Base-by-base conservation (phyloP, 2,888 invertebrate species). In the Nomada lathburiana region DNA sequence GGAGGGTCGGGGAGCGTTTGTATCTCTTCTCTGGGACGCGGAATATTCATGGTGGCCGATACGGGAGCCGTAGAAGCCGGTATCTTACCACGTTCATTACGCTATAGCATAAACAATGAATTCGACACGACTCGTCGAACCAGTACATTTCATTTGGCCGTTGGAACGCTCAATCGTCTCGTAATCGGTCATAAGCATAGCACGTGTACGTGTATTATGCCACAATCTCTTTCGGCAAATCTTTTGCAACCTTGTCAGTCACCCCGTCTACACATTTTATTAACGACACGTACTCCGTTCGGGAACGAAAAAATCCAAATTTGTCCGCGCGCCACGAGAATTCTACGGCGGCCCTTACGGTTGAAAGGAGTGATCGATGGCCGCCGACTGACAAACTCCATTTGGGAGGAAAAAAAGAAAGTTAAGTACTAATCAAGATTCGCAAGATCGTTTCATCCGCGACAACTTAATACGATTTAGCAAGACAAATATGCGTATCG, bases 141-240 rank as follows among this genome's bases (percentile, higher is more conserved):
- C 59, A 53, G 72, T 72, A 42, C 55, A 60, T 74, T 60, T 63
- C 78, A 36, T 69, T 63, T 26, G 63, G 18, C 63, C 62, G 57
- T 63, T 18, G 52, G 63, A 65, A 72, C 80, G 67, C 67, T 70
- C 70, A 64, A 63, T 75, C 80, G 44, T 71, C 70, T 71, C 70
- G 68, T 68, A 60, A 81, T 81, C 69, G 52, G 79, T 81, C 69
- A 55, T 65, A 73, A 69, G 68, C n/a, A 2, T 23, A 9, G 47
- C 47, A 53, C 50, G 72, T 42, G 60, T 4, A 36, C 59, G 65
- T 75, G 72, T 57, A 47, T 16, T 47, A 13, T 20, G 26, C n/a
- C 57, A 20, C 20, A 13, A 11, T 47, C 16, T 47, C 13, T 16
- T 47, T 47, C 47, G 47, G 13, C 13, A 47, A 11, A 47, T 16